Percentiles rank a stretch among this genome's conserved stretches.
These are phyloP conservation scores for Bucorvus abyssinicus DNA, from an alignment of 2,797 vertebrate species.

Conservation along the genomic window DNA sequence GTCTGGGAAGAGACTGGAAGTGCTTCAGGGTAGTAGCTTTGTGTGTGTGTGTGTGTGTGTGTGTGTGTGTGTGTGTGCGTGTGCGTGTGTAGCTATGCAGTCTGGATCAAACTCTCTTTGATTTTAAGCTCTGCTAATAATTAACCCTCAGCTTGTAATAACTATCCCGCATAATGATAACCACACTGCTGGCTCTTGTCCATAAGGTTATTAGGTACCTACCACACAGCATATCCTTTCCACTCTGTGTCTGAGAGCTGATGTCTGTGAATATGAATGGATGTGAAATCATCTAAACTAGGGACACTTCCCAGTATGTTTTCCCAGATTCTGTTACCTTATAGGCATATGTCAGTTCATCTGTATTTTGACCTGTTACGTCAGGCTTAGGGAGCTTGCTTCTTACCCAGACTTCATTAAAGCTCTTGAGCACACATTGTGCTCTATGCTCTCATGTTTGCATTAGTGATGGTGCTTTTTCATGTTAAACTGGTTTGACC, in stretches of 20 bases:
- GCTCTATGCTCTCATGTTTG: neutral
- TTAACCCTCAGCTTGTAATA: conserved; percentile 44
- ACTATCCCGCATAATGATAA: conserved; percentile 13
- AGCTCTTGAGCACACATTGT: neutral
- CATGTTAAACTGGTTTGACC: conserved; percentile 48
- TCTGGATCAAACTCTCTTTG: conserved; percentile 28
- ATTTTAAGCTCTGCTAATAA: conserved; percentile 54
- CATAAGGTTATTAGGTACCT: neutral
- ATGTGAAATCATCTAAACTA: neutral
- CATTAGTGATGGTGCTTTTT: conserved; percentile 7
- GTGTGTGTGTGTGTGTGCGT: neutral
- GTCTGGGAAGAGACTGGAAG: neutral
- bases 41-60: neutral
- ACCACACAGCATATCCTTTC: neutral
- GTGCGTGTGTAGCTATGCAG: neutral
- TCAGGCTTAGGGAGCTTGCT: neutral
- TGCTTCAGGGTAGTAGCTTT: neutral
- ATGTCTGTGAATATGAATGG: neutral
- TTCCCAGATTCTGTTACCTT: neutral
- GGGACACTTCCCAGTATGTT: neutral
- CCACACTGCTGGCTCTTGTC: neutral
- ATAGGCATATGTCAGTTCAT: neutral
- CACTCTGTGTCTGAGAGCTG: neutral
- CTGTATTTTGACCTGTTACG: neutral
- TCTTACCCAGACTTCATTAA: neutral